Evolutionary conservation across 2,797 vertebrate species (phyloP).

Genomic region (Coranthus polyacanthus): DNA sequence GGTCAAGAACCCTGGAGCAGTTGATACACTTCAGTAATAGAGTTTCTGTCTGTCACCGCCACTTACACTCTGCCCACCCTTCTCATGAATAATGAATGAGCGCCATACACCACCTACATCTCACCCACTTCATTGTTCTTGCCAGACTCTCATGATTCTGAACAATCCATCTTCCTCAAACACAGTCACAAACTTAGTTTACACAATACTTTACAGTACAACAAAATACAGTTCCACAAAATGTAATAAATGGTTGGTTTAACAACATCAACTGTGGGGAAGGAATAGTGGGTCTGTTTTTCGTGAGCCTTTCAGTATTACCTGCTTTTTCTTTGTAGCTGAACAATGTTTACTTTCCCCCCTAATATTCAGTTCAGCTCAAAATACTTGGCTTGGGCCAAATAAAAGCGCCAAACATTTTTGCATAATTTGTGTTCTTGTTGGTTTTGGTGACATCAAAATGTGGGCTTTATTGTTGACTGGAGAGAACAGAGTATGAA

Average conservation of each 20-base stretch:
- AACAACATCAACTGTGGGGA: background rate
- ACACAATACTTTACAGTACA: background rate
- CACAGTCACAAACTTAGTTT: constrained; percentile 14
- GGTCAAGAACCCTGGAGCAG: constrained; percentile 69
- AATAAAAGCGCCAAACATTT: constrained; percentile 51
- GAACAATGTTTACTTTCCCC: constrained; percentile 21
- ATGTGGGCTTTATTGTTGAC: constrained; percentile 83
- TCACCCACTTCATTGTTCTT: constrained; percentile 68
- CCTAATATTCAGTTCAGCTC: constrained; percentile 14
- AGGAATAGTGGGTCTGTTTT: background rate
- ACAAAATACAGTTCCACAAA: constrained; percentile 15
- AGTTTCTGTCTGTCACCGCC: constrained; percentile 77
- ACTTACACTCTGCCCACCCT: constrained; percentile 76
- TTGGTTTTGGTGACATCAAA: constrained; percentile 84
- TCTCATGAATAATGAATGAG: constrained; percentile 81
- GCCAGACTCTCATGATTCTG: constrained; percentile 42
- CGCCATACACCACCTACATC: constrained; percentile 74
- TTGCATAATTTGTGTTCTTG: constrained; percentile 69
- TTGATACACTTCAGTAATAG: constrained; percentile 69
- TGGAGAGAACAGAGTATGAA: constrained; percentile 73
- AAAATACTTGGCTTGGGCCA: constrained; percentile 7
- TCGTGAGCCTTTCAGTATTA: background rate
- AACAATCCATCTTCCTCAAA: constrained; percentile 40
- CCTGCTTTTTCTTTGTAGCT: background rate
- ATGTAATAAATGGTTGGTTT: constrained; percentile 8